These are phyloP conservation scores for Plectrocnemia conspersa DNA, from an alignment of 1,140 invertebrate species.

Conservation along the genomic window DNA sequence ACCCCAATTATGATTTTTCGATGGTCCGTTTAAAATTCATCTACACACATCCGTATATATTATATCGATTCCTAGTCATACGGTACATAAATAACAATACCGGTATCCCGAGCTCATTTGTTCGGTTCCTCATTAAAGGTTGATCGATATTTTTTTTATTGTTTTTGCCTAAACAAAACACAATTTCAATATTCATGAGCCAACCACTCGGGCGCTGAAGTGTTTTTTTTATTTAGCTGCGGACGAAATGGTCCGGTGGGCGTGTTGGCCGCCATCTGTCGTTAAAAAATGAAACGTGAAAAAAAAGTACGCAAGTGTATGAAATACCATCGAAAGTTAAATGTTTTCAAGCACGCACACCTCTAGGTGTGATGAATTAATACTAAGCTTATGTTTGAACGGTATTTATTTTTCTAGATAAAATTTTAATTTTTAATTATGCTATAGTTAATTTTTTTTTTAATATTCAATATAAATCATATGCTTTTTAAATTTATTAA, in stretches of 20 bases:
- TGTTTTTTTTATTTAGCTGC: slow-evolving; percentile 13
- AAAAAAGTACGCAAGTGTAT: background rate
- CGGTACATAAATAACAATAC: slow-evolving; percentile 11
- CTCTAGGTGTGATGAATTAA: too few species aligned
- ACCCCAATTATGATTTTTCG: too few species aligned
- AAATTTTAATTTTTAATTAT: too few species aligned
- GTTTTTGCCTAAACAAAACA: slow-evolving; percentile 20
- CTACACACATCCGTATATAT: background rate
- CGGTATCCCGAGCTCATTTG: slow-evolving; percentile 11
- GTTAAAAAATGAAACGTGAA: slow-evolving; percentile 11
- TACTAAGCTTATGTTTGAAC: too few species aligned
- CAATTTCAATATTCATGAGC: slow-evolving; percentile 26
- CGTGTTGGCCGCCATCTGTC: slow-evolving; percentile 19
- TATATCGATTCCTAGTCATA: background rate
- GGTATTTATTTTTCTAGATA: too few species aligned
- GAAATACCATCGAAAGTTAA: slow-evolving; percentile 1
- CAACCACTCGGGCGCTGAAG: background rate
- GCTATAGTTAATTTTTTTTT: too few species aligned
- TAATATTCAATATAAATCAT: too few species aligned
- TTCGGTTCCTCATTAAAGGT: slow-evolving; percentile 16
- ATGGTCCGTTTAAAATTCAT: too few species aligned
- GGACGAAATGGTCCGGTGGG: slow-evolving; percentile 13
- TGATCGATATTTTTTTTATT: slow-evolving; percentile 17
- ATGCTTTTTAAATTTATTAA: too few species aligned
- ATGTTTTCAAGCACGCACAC: background rate